phyloP scores from a whole-genome alignment of 2,888 invertebrate species.

The Calliopum simillimum region DNA sequence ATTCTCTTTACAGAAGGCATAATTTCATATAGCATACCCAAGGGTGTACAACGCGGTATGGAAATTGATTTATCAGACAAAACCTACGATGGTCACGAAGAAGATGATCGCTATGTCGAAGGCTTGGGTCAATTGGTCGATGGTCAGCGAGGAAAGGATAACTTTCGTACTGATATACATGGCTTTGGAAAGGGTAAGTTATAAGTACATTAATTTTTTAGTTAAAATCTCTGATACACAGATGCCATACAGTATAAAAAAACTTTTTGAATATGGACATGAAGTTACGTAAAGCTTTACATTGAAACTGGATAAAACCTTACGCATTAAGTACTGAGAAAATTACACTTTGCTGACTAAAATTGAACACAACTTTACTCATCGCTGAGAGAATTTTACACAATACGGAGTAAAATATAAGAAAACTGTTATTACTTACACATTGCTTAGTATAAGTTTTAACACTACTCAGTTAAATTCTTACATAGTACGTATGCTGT shows the following conservation, averaged over 20 bases:
- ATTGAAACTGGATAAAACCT: too few species aligned
- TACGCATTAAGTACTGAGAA: too few species aligned
- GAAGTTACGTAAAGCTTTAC: too few species aligned
- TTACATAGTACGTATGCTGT: background rate
- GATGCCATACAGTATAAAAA: too few species aligned
- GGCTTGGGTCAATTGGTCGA: constrained; percentile 85
- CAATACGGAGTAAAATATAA: too few species aligned
- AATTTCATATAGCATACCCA: constrained; percentile 82
- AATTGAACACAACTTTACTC: too few species aligned
- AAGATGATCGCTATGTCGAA: constrained; percentile 72
- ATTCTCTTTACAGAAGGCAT: constrained; percentile 74
- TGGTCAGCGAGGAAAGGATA: constrained; percentile 79
- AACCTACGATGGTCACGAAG: constrained; percentile 81
- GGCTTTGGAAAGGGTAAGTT: constrained; percentile 75
- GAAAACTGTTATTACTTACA: too few species aligned
- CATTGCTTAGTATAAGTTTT: background rate
- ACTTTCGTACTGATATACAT: constrained; percentile 76
- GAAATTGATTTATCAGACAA: constrained; percentile 83
- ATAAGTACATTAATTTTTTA: too few species aligned
- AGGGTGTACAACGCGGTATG: constrained; percentile 76
- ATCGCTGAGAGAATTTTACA: too few species aligned
- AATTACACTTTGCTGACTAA: too few species aligned
- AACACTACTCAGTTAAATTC: background rate
- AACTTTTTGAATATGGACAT: too few species aligned
- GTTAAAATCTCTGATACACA: too few species aligned